Conservation (phyloP, 2,113 vertebrate species). For the Delphinapterus leucas region DNA sequence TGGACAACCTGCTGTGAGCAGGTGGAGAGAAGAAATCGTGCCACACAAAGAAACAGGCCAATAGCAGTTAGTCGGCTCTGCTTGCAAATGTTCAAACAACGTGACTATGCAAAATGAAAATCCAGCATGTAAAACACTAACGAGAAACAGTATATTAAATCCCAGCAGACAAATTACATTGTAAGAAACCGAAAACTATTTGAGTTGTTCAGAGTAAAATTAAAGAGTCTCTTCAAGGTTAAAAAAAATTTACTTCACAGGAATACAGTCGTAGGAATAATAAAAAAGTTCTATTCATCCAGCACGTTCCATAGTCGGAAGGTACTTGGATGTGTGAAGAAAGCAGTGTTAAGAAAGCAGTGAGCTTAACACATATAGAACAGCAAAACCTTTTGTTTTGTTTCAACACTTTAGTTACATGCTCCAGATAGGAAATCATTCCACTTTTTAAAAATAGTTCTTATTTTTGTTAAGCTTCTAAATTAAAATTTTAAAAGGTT, state of each 20-base stretch:
- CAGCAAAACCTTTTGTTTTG: background rate
- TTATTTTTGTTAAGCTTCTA: background rate
- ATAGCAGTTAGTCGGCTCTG: slow-evolving; percentile 33
- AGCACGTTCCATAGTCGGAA: background rate
- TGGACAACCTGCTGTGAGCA: slow-evolving; percentile 72
- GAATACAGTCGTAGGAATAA: background rate
- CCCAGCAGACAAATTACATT: slow-evolving; percentile 45
- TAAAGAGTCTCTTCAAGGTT: slow-evolving; percentile 28
- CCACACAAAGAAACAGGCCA: slow-evolving; percentile 72
- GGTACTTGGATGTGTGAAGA: background rate
- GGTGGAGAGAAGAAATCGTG: slow-evolving; percentile 71
- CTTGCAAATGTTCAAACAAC: slow-evolving; percentile 49
- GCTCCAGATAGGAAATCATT: background rate
- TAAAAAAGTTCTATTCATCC: background rate
- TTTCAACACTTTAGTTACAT: background rate
- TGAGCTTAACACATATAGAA: background rate
- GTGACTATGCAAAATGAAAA: slow-evolving; percentile 40
- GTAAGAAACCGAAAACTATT: background rate
- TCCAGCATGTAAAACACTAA: background rate
- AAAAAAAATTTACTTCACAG: background rate
- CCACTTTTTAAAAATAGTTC: background rate
- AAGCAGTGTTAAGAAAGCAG: background rate
- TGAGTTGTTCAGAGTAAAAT: slow-evolving; percentile 51
- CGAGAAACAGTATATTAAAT: slow-evolving; percentile 34
- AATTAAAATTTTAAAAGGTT: slow-evolving; percentile 6